Percentiles rank a stretch among this genome's conserved stretches.
phyloP scores from a whole-genome alignment of 2,113 vertebrate species.

The Pteronura brasiliensis region DNA sequence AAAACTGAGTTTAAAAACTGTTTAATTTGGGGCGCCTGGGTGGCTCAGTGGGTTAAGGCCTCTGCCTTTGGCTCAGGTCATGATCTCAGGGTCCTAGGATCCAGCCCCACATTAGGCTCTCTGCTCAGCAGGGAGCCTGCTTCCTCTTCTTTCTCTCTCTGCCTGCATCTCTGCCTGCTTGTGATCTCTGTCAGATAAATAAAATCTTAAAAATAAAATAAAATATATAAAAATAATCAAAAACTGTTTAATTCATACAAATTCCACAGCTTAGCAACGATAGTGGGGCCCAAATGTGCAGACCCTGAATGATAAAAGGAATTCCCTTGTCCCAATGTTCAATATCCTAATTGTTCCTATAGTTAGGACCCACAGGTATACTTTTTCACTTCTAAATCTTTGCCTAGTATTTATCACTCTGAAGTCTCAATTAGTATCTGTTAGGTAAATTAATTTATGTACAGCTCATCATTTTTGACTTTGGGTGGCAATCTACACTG shows the following conservation, averaged over 20 bases:
- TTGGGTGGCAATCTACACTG: background rate
- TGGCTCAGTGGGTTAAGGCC: too few species aligned
- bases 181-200: too few species aligned
- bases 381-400: background rate
- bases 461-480: background rate
- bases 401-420: background rate
- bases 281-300: background rate
- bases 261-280: background rate
- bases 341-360: background rate
- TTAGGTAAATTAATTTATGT: background rate
- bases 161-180: too few species aligned
- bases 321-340: background rate
- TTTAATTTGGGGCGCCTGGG: background rate
- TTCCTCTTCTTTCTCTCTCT: too few species aligned
- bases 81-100: too few species aligned
- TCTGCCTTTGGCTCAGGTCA: too few species aligned
- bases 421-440: background rate
- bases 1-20: background rate
- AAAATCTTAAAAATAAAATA: too few species aligned
- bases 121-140: too few species aligned
- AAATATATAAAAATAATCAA: too few species aligned
- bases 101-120: too few species aligned
- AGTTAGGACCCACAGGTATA: background rate
- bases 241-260: background rate
- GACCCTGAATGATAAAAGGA: background rate